phyloP scores from a whole-genome alignment of 2,797 vertebrate genomes.

The Cryptoprocta ferox region DNA sequence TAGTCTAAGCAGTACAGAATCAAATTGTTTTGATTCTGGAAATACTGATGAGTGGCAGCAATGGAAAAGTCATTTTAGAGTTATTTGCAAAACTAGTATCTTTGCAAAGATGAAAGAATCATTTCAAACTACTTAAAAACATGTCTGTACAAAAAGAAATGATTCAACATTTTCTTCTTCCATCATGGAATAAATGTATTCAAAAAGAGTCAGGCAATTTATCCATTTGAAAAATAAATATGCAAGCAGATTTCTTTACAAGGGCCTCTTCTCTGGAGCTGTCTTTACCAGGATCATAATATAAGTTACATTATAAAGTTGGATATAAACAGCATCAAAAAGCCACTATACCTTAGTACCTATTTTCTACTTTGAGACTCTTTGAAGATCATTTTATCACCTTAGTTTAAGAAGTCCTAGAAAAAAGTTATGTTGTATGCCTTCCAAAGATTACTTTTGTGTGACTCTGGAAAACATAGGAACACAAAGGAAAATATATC shows the following conservation, averaged over 20 bases:
- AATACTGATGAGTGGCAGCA: neutral
- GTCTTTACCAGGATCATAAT: neutral
- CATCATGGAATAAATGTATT: neutral
- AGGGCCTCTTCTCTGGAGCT: neutral
- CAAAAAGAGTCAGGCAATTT: neutral
- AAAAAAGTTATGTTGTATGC: neutral
- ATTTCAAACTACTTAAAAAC: conserved; percentile 31
- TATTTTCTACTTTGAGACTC: neutral
- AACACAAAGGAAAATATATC: neutral
- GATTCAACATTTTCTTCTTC: neutral
- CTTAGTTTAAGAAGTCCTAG: neutral
- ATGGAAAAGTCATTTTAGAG: neutral
- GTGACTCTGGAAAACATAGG: neutral
- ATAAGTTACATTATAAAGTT: neutral
- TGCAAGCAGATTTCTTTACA: neutral
- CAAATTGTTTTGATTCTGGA: neutral
- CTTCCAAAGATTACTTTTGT: neutral
- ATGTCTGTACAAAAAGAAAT: neutral
- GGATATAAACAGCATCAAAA: neutral
- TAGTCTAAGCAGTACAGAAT: neutral
- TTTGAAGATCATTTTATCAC: neutral
- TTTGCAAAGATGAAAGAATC: conserved; percentile 32
- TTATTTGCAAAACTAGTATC: neutral
- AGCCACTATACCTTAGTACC: neutral
- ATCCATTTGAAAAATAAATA: conserved; percentile 5